Percentiles rank a stretch among this genome's conserved stretches.
Evolutionary conservation across 92 coral and sea anemone genomes (phyloP).

Genomic region (Palythoa heliodiscus): DNA sequence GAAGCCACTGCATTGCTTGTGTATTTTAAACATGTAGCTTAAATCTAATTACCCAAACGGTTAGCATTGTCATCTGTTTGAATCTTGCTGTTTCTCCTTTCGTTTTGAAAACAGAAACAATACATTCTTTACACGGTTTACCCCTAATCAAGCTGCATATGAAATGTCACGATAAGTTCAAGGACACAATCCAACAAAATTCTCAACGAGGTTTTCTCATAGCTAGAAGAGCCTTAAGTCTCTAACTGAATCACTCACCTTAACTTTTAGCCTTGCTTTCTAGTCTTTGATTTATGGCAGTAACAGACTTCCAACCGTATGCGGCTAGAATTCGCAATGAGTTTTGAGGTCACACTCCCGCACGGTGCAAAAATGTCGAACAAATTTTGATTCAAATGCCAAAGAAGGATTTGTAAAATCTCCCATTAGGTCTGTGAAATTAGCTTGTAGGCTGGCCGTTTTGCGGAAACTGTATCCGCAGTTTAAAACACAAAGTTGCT

Average conservation of each 20-base stretch:
- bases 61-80: background rate
- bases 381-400: background rate
- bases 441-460: background rate
- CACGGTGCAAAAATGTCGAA: background rate
- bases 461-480: background rate
- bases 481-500: background rate
- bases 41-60: background rate
- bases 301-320: constrained; percentile 8
- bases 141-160: background rate
- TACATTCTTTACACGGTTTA: background rate
- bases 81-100: background rate
- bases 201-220: background rate
- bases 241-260: constrained; percentile 26
- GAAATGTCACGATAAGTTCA: background rate
- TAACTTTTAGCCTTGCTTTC: background rate
- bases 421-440: background rate
- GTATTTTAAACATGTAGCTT: background rate
- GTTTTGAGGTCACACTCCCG: constrained; percentile 21
- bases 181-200: background rate
- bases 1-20: background rate
- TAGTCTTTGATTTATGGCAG: background rate
- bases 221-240: background rate
- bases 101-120: background rate
- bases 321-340: constrained; percentile 1
- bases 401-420: background rate